Percentiles rank a stretch among this genome's conserved stretches.
phyloP scores from a whole-genome alignment of 2,113 vertebrate species.

The Rhegmatorhina hoffmannsi region DNA sequence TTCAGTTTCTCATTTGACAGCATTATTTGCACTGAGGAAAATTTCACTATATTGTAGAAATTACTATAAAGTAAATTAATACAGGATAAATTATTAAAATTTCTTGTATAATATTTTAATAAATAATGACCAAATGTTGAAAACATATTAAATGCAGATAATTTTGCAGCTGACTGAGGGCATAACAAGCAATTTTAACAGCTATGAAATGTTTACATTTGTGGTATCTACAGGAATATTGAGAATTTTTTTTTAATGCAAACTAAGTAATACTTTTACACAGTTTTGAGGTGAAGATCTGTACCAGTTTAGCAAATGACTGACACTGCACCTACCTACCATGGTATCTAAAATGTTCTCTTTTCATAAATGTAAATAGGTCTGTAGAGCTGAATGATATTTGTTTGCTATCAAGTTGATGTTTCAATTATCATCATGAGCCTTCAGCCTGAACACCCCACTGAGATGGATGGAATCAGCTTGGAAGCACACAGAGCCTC shows the following conservation, averaged over 20 bases:
- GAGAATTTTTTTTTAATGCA: not conserved
- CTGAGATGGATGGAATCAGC: not conserved
- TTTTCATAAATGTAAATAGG: not conserved
- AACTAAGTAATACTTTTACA: not conserved
- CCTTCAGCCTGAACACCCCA: not conserved
- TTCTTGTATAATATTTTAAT: not conserved
- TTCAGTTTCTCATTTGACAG: not conserved
- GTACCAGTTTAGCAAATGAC: not conserved
- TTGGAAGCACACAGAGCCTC: not conserved
- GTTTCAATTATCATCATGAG: slow-evolving; percentile 35
- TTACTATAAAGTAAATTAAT: not conserved
- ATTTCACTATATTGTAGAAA: not conserved
- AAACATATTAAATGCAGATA: not conserved
- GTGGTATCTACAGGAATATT: not conserved
- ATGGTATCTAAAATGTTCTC: not conserved
- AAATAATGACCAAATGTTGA: not conserved
- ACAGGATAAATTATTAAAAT: slow-evolving; percentile 16
- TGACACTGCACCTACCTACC: not conserved
- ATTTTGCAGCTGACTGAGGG: not conserved
- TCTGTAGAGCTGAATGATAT: not conserved
- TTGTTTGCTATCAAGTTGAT: not conserved
- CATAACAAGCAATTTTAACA: not conserved
- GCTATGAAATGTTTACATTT: not conserved
- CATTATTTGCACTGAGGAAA: not conserved
- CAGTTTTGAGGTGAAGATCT: not conserved